Percentiles rank a stretch among this genome's conserved stretches.
phyloP scores from a whole-genome alignment of 2,113 vertebrate species.

The Rhombomys opimus region DNA sequence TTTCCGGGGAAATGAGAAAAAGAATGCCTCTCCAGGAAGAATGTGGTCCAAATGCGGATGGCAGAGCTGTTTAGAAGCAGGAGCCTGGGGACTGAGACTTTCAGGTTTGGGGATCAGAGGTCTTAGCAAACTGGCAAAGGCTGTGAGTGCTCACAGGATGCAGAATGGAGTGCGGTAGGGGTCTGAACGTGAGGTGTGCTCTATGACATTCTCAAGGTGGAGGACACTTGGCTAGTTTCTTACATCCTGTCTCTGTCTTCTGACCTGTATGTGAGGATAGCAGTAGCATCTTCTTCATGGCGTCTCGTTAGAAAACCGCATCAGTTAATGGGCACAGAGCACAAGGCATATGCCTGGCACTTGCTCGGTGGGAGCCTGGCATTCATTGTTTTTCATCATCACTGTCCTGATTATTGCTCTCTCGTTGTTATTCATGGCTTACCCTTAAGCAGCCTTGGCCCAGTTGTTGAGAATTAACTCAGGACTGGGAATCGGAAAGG shows the following conservation, averaged over 20 bases:
- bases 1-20: neutral
- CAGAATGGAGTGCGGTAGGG: rapidly evolving
- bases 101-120: neutral
- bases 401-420: neutral
- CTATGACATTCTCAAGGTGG: neutral
- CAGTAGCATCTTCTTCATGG: neutral
- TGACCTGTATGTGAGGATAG: neutral
- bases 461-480: neutral
- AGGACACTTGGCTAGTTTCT: neutral
- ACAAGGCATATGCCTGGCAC: rapidly evolving
- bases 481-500: neutral
- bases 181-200: neutral
- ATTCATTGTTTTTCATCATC: neutral
- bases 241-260: neutral
- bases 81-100: neutral
- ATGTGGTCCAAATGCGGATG: neutral
- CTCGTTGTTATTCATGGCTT: neutral
- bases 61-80: neutral
- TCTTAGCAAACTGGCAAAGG: neutral
- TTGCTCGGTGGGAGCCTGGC: rapidly evolving
- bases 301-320: neutral
- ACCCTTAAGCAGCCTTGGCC: neutral
- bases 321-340: neutral
- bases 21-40: neutral
- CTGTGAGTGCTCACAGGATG: neutral